Evolutionary conservation across 2,797 vertebrate species (phyloP), one percentile per base, ranked within the genome.

Genomic region (Merluccius polli): DNA sequence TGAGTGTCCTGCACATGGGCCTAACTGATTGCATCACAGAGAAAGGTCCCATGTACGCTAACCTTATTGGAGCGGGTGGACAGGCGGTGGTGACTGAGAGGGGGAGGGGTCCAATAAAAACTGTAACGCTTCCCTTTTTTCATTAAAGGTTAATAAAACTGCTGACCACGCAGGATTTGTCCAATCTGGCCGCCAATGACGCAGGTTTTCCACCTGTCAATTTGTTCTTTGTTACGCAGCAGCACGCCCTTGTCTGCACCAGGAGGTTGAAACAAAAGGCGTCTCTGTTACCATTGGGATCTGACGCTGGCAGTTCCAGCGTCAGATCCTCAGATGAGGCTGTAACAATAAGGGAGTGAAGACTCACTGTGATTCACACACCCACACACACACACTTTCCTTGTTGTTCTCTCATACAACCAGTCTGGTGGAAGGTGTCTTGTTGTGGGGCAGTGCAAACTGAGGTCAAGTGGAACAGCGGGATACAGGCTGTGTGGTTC

Each of bases 371-470:
- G 71, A 63, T 30, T 44, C 3, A 35, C 52, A 0, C 24, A 5
- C 81, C 79, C 76, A 59, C 3, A 35, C 52, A 0, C 24, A 5
- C 81, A 79, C 76, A 48, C 71, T 76, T 74, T 29, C 69, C 21
- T 68, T n/a, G 0, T 52, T 69, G 2, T 52, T 21, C 3, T 18
- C 15, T 70, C 7, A 15, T 12, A 15, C 68, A 24, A 33, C 33
- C 70, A 8, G 69, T 74, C 78, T 41, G 31, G 29, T 18, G 76
- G 11, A 80, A 27, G 15, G 52, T 31, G 38, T 24, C 32, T 9
- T 33, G 81, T 36, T 12, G 77, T 75, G 70, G 16, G 70, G 36
- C 76, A 35, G 77, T 73, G 79, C 52, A 75, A 74, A 79, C n/a
- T 52, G 15, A 69, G 78, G 73, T 11, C 12, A 38, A 48, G 38